Evolutionary conservation across 92 coral and sea anemone genomes (phyloP).

Genomic region (Zoanthus gigantus): DNA sequence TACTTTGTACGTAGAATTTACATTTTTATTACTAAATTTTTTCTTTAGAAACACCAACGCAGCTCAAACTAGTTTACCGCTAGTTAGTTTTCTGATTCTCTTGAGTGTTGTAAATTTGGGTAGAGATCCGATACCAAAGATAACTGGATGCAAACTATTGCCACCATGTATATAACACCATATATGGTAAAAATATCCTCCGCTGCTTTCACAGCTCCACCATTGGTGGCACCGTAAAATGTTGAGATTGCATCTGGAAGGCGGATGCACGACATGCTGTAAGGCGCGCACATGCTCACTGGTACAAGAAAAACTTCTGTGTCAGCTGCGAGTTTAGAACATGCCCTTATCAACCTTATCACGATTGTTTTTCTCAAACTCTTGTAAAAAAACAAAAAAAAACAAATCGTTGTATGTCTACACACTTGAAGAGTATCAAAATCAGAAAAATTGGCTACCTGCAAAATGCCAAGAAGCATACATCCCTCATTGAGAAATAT

Average conservation of each 20-base stretch:
- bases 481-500: too few relatives aligned
- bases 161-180: constrained; percentile 43
- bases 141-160: constrained; percentile 74
- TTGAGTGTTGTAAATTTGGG: constrained; percentile 75
- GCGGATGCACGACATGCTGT: constrained; percentile 73
- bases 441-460: too few relatives aligned
- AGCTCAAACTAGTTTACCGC: too few relatives aligned
- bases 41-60: too few relatives aligned
- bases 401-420: too few relatives aligned
- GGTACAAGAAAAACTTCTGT: constrained; percentile 82
- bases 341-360: constrained; percentile 56
- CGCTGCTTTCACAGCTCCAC: constrained; percentile 52
- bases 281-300: constrained; percentile 83
- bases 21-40: too few relatives aligned
- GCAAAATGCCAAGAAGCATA: too few relatives aligned
- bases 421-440: too few relatives aligned
- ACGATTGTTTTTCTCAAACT: too few relatives aligned
- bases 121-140: constrained; percentile 88
- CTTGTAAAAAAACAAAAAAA: too few relatives aligned
- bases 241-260: constrained; percentile 68
- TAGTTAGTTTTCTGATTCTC: constrained; percentile 16
- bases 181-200: constrained; percentile 60
- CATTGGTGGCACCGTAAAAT: constrained; percentile 70
- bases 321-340: constrained; percentile 73
- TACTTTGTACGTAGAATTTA: too few relatives aligned